Percentiles rank a stretch among this genome's conserved stretches.
Conservation (phyloP, 2,888 invertebrate genomes). For the Dynastes hyllus region DNA sequence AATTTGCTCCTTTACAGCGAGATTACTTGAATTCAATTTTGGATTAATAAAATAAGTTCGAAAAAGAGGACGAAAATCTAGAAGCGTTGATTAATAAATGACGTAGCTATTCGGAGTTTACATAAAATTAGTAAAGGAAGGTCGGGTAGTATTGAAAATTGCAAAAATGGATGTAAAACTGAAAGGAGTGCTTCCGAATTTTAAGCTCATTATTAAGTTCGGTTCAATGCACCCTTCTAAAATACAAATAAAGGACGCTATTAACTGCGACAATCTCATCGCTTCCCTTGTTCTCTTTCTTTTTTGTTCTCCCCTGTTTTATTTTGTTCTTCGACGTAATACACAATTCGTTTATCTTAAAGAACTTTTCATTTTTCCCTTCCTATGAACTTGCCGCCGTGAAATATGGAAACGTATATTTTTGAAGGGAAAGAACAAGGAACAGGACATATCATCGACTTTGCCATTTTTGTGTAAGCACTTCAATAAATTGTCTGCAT, state of each 20-base stretch:
- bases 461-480: slow-evolving; percentile 41
- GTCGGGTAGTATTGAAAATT: too few species aligned
- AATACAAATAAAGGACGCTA: slow-evolving; percentile 6
- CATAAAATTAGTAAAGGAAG: not conserved
- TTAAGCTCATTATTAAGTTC: slow-evolving; percentile 10
- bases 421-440: not conserved
- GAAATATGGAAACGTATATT: too few species aligned
- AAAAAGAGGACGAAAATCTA: too few species aligned
- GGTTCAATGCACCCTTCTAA: not conserved
- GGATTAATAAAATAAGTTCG: too few species aligned
- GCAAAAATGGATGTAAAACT: too few species aligned
- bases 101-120: not conserved
- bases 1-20: slow-evolving; percentile 9
- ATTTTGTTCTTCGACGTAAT: not conserved
- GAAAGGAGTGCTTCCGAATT: not conserved
- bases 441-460: slow-evolving; percentile 26
- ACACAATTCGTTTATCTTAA: not conserved
- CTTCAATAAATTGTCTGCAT: slow-evolving; percentile 50
- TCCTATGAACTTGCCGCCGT: too few species aligned
- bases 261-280: not conserved
- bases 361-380: too few species aligned
- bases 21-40: not conserved
- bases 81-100: too few species aligned
- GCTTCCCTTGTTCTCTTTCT: not conserved
- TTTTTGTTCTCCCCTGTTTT: not conserved